Percentiles rank a stretch among this genome's conserved stretches.
phyloP scores from a whole-genome alignment of 2,113 vertebrate species.

The Carassius gibelio region DNA sequence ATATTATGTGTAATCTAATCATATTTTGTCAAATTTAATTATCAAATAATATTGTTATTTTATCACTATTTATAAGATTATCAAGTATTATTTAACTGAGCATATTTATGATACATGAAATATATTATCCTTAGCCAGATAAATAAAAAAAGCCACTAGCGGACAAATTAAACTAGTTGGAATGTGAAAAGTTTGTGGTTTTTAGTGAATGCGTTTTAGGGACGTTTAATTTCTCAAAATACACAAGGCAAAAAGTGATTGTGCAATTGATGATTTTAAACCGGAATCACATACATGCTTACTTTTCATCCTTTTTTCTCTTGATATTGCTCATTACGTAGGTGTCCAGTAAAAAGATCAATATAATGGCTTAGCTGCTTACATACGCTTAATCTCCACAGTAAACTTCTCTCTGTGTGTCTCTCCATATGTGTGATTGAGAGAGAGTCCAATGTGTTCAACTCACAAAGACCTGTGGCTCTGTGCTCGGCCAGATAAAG shows the following conservation, averaged over 20 bases:
- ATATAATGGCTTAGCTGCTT: neutral
- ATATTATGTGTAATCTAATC: no score
- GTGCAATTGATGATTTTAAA: neutral
- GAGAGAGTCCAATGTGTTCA: conserved; percentile 37
- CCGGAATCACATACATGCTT: neutral
- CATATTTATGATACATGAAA: no score
- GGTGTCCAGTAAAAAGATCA: neutral
- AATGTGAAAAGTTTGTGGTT: no score
- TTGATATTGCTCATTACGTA: neutral
- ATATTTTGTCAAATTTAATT: no score
- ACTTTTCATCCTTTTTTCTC: neutral
- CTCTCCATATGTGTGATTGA: neutral
- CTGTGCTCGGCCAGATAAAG: conserved; percentile 60
- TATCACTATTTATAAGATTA: no score
- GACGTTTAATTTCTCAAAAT: neutral
- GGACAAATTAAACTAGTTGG: no score
- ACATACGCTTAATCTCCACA: neutral
- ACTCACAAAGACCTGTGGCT: conserved; percentile 69
- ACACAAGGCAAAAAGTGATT: neutral
- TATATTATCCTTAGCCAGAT: no score
- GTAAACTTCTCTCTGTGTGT: neutral
- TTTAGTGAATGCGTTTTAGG: no score
- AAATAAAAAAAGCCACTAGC: no score
- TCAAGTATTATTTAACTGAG: no score
- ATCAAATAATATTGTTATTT: no score